Conservation (phyloP, 2,797 vertebrate species). For the Crax fasciolata region DNA sequence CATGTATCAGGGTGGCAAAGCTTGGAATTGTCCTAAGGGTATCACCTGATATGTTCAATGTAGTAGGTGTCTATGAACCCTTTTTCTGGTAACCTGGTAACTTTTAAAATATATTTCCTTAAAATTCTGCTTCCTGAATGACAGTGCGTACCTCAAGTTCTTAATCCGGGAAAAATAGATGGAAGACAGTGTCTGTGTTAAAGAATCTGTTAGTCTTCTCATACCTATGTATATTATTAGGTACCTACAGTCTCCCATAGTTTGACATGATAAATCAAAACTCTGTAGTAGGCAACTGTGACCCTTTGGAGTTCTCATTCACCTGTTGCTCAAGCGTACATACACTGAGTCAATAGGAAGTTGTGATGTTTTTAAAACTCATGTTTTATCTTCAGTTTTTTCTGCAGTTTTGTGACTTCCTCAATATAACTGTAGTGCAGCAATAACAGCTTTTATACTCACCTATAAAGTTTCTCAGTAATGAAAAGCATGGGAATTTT, state of each 20-base stretch:
- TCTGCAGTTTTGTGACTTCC: background rate
- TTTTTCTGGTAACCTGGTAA: background rate
- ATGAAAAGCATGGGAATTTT: constrained; percentile 63
- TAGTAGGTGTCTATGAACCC: background rate
- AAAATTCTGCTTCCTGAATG: background rate
- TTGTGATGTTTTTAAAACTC: background rate
- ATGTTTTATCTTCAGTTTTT: background rate
- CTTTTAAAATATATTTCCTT: background rate
- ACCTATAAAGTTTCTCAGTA: constrained; percentile 51
- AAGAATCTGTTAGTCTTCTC: background rate
- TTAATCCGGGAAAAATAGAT: background rate
- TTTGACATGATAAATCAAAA: background rate
- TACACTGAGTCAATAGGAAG: background rate
- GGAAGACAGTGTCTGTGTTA: background rate
- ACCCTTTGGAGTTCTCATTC: background rate
- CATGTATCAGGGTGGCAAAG: background rate
- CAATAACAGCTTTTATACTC: constrained; percentile 45
- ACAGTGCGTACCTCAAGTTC: background rate
- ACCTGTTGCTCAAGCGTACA: background rate
- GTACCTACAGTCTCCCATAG: background rate
- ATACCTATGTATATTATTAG: background rate
- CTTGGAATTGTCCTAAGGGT: background rate
- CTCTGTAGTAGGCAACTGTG: background rate
- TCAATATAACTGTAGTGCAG: background rate
- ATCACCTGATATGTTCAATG: background rate